Percentiles rank a stretch among this genome's conserved stretches.
Evolutionary conservation across 2,113 vertebrate genomes (phyloP).

Genomic region (Etheostoma cragini): DNA sequence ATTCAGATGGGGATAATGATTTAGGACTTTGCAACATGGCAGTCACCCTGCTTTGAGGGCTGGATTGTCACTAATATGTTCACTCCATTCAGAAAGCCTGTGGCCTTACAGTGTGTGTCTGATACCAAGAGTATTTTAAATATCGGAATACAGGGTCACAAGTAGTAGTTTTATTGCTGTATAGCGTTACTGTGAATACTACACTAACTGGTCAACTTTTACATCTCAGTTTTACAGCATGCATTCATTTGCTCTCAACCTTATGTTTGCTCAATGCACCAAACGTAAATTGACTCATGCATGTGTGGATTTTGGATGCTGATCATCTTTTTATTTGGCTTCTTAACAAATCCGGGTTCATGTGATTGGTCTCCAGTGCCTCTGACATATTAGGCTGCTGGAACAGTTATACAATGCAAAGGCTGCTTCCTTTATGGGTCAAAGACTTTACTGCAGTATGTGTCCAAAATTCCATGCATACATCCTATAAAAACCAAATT

Average conservation of each 20-base stretch:
- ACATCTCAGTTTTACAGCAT: constrained; percentile 21
- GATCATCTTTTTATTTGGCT: constrained; percentile 15
- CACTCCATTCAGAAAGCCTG: constrained; percentile 15
- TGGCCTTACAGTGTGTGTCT: neutral
- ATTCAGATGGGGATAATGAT: constrained; percentile 64
- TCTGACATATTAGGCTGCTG: constrained; percentile 14
- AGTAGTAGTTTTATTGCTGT: constrained; percentile 40
- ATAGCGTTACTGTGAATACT: constrained; percentile 28
- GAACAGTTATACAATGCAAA: constrained; percentile 6
- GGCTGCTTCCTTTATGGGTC: constrained; percentile 18
- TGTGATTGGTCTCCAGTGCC: constrained; percentile 14
- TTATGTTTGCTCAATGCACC: constrained; percentile 30
- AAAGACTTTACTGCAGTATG: constrained; percentile 5
- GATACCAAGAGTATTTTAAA: constrained; percentile 19
- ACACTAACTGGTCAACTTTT: constrained; percentile 9
- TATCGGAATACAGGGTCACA: constrained; percentile 5
- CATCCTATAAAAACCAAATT: constrained; percentile 2
- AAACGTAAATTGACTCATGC: constrained; percentile 43
- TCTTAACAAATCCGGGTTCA: neutral
- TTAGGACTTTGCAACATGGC: constrained; percentile 44
- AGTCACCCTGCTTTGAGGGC: constrained; percentile 5
- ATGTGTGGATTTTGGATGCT: constrained; percentile 30
- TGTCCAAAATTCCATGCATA: neutral
- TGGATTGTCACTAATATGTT: constrained; percentile 35
- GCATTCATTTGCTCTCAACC: constrained; percentile 19